Conservation (phyloP, 1,140 invertebrate species). For the Calephelis virginiensis region DNA sequence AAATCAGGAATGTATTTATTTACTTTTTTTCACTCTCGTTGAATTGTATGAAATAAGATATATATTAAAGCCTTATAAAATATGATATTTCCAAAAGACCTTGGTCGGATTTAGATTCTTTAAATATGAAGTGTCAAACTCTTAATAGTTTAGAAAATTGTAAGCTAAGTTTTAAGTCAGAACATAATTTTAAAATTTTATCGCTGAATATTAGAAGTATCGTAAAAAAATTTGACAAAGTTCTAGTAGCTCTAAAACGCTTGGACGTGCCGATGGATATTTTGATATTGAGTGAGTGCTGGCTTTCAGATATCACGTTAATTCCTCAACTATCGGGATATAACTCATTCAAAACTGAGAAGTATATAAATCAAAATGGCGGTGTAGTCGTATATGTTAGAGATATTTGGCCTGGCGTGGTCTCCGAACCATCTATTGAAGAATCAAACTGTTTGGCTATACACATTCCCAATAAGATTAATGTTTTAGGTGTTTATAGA, state of each 20-base stretch:
- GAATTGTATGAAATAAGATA: too few species aligned
- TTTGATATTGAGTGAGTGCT: slow-evolving; percentile 28
- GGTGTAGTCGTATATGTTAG: too few species aligned
- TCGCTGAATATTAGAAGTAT: slow-evolving; percentile 25
- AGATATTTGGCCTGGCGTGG: too few species aligned
- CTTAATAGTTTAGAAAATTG: neutral
- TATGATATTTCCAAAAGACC: too few species aligned
- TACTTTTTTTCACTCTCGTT: too few species aligned
- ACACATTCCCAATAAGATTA: slow-evolving; percentile 19
- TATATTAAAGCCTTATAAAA: too few species aligned
- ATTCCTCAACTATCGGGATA: slow-evolving; percentile 20
- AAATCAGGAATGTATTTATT: too few species aligned
- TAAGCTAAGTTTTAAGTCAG: neutral
- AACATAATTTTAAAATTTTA: slow-evolving; percentile 20
- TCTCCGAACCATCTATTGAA: slow-evolving; percentile 25
- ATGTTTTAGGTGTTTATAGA: too few species aligned
- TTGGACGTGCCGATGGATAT: slow-evolving; percentile 13
- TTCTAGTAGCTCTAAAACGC: slow-evolving; percentile 22
- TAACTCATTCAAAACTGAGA: too few species aligned
- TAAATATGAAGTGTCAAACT: neutral
- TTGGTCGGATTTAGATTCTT: too few species aligned
- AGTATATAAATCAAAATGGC: too few species aligned
- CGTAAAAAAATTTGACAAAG: slow-evolving; percentile 21
- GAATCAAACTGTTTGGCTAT: slow-evolving; percentile 32
- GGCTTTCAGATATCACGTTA: too few species aligned